Conservation (phyloP, 2,797 vertebrate species). For the Syngnathus rostellatus region DNA sequence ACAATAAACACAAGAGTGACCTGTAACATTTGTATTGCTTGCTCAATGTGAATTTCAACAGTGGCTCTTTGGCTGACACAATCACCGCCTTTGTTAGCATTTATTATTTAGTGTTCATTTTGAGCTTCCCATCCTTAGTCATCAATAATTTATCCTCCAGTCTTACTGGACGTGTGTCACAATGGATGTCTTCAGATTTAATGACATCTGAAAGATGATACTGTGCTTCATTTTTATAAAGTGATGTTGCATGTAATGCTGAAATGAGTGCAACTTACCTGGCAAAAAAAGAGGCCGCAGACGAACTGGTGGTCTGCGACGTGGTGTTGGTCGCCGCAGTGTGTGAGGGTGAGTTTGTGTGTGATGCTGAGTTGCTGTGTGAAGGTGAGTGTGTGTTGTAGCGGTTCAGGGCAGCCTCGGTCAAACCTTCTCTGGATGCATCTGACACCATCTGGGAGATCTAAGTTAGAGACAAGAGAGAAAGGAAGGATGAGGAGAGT, state of each 20-base stretch:
- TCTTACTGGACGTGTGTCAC: conserved; percentile 34
- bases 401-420: conserved; percentile 79
- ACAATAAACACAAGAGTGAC: not conserved
- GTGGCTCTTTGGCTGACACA: conserved; percentile 21
- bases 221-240: too few species aligned
- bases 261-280: conserved; percentile 70
- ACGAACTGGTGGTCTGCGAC: conserved; percentile 76
- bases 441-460: conserved; percentile 89
- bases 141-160: conserved; percentile 50
- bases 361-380: conserved; percentile 43
- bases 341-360: conserved; percentile 64
- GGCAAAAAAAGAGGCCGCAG: conserved; percentile 93
- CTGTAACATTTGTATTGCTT: conserved; percentile 21
- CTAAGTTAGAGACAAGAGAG: conserved; percentile 51
- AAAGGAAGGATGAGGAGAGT: not conserved
- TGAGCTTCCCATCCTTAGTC: conserved; percentile 41
- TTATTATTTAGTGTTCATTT: conserved; percentile 56
- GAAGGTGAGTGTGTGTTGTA: conserved; percentile 82
- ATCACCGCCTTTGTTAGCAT: conserved; percentile 34
- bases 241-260: not conserved
- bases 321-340: conserved; percentile 61
- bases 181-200: conserved; percentile 20
- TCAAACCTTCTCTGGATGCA: conserved; percentile 76
- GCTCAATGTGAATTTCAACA: conserved; percentile 20
- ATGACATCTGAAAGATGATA: conserved; percentile 22